Conservation (phyloP, 2,797 vertebrate genomes). For the Anguilla anguilla region DNA sequence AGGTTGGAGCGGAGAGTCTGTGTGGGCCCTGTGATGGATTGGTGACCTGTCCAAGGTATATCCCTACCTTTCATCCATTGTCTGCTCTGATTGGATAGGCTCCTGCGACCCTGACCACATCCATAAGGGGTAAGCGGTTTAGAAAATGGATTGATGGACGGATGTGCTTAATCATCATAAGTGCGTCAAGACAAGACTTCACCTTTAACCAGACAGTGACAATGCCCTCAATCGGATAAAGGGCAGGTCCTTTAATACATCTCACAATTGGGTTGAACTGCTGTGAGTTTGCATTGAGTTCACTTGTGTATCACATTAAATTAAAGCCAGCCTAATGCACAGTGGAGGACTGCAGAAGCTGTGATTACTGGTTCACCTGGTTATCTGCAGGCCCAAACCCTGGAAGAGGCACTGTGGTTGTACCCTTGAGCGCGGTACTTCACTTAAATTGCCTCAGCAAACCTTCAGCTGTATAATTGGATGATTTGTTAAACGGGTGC, state of each 20-base stretch:
- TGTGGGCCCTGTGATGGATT: neutral
- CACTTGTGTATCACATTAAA: too few species aligned
- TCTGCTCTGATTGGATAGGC: too few species aligned
- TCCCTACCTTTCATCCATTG: too few species aligned
- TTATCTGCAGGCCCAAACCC: neutral
- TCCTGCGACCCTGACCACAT: too few species aligned
- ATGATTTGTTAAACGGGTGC: neutral
- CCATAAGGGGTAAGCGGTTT: too few species aligned
- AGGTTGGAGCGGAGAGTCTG: neutral
- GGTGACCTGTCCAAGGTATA: too few species aligned
- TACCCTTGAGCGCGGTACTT: neutral
- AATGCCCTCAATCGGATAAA: neutral
- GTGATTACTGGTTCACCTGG: neutral
- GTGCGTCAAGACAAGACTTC: neutral
- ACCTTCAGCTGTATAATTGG: neutral
- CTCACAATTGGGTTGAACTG: too few species aligned
- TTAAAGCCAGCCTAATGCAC: too few species aligned
- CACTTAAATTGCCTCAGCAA: neutral
- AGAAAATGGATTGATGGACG: too few species aligned
- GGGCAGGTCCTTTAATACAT: too few species aligned
- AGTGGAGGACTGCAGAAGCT: too few species aligned
- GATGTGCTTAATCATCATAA: neutral
- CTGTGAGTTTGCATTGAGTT: too few species aligned
- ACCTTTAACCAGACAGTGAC: neutral
- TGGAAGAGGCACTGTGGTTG: neutral